phyloP scores from a whole-genome alignment of 92 coral and sea anemone genomes.

The Pocillopora meandrina region DNA sequence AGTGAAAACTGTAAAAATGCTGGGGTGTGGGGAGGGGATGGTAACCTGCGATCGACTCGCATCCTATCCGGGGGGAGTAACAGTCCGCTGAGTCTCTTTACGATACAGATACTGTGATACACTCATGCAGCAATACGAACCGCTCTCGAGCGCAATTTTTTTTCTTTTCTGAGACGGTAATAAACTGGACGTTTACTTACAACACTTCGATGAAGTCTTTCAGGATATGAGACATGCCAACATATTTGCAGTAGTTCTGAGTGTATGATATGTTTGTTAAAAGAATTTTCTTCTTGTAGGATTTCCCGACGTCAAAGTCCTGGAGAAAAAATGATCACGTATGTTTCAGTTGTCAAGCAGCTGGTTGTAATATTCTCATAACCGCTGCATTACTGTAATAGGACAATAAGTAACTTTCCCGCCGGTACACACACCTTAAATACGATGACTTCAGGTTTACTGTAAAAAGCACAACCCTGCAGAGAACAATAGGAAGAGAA shows the following conservation, averaged over 20 bases:
- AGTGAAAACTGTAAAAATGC: too few species aligned
- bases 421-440: slow-evolving; percentile 73
- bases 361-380: background rate
- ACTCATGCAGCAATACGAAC: too few species aligned
- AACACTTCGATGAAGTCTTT: slow-evolving; percentile 93
- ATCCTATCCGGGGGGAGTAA: too few species aligned
- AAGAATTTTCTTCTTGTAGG: slow-evolving; percentile 90
- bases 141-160: too few species aligned
- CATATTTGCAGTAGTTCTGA: slow-evolving; percentile 97
- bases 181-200: slow-evolving; percentile 64
- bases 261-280: slow-evolving; percentile 97
- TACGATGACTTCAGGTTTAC: slow-evolving; percentile 96
- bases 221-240: slow-evolving; percentile 93
- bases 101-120: too few species aligned
- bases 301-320: slow-evolving; percentile 97
- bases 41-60: too few species aligned
- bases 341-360: background rate
- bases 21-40: too few species aligned
- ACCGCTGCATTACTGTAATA: background rate
- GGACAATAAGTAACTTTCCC: background rate
- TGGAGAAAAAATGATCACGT: slow-evolving; percentile 20
- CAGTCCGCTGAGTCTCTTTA: too few species aligned
- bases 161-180: too few species aligned
- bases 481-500: background rate
- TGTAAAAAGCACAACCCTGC: slow-evolving; percentile 99